Evolutionary conservation across 1,140 invertebrate species (phyloP), one percentile per base, ranked within the genome.

Genomic region (Nasonia giraulti): DNA sequence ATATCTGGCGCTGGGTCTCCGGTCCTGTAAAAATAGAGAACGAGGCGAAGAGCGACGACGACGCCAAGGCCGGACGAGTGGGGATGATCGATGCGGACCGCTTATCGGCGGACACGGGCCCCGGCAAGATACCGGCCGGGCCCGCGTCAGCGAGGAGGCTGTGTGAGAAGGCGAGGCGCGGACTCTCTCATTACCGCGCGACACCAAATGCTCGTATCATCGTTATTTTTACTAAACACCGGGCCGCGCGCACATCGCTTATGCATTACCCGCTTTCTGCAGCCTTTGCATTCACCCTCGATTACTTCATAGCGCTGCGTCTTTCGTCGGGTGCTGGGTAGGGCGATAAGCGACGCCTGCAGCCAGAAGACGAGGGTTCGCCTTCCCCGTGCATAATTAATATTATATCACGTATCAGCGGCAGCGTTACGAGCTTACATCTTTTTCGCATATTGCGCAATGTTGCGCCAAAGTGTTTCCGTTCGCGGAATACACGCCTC

Each of bases 121-220:
- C 83, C 85, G 78, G 85, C 88, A 90, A 91, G 92, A 91, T 90
- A 78, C 89, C 88, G 89, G n/a, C 55, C n/a, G 55, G 55, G 88
- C 89, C 84, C 75, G 86, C 87, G 87, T 89, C 17, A 8, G 4
- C 44, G 2, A 40, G 31, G 33, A 33, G 73, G 27, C 27, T 27
- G 27, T 37, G 17, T 27, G 68, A 11, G 68, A n/a, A 7, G 11
- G 73, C 1, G 73, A 62, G 20, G 0, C 40, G n/a, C 31, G 23
- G 71, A 68, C 69, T 84, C 37, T 77, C 92, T 92, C 91, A 92
- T 93, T 92, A 92, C 90, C 88, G 87, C 86, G 89, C 87, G 89
- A 93, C 91, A 92, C 86, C 89, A 90, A 91, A 92, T 93, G 91
- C 92, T 92, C 91, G 91, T 91, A 92, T 92, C 91, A 92, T 92